A percentile compares a stretch with the other conserved stretches of the same genome.
Conservation (phyloP, 2,113 vertebrate genomes). For the Dipodomys ordii region DNA sequence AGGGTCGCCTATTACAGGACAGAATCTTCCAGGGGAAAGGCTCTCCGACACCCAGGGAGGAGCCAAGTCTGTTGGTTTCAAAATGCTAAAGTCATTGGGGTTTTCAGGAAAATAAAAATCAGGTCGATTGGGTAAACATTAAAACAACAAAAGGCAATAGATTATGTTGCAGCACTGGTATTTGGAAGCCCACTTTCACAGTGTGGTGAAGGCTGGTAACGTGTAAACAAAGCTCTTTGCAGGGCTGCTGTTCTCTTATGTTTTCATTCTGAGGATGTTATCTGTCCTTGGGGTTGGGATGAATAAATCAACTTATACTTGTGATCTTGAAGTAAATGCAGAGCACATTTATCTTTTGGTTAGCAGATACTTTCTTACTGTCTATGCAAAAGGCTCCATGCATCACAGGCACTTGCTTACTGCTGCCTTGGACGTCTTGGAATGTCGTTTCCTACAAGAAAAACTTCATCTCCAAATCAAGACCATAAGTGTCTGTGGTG, state of each 20-base stretch:
- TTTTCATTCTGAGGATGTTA: slow-evolving; percentile 43
- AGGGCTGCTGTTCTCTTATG: slow-evolving; percentile 21
- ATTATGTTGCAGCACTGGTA: background rate
- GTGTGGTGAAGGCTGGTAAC: background rate
- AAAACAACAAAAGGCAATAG: background rate
- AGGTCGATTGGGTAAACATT: background rate
- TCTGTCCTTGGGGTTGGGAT: slow-evolving; percentile 52
- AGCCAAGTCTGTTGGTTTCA: slow-evolving; percentile 71
- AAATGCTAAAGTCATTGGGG: slow-evolving; percentile 64
- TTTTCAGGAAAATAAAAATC: slow-evolving; percentile 64
- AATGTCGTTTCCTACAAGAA: slow-evolving; percentile 6
- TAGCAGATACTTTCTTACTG: slow-evolving; percentile 26
- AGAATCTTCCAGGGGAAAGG: slow-evolving; percentile 65
- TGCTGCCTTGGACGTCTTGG: background rate
- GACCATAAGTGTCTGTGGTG: background rate
- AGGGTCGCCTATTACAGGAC: slow-evolving; percentile 59
- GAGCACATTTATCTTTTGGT: slow-evolving; percentile 55
- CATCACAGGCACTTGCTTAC: slow-evolving; percentile 10
- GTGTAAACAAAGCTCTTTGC: slow-evolving; percentile 11
- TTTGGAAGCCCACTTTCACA: slow-evolving; percentile 16
- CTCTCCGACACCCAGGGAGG: slow-evolving; percentile 73
- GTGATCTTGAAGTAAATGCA: slow-evolving; percentile 44
- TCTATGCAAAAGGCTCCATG: background rate
- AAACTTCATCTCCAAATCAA: background rate
- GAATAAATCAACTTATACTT: slow-evolving; percentile 56